A percentile compares a stretch with the other conserved stretches of the same genome.
These are phyloP conservation scores for Philereme transversata DNA, from an alignment of 2,888 invertebrate species.

Conservation along the genomic window DNA sequence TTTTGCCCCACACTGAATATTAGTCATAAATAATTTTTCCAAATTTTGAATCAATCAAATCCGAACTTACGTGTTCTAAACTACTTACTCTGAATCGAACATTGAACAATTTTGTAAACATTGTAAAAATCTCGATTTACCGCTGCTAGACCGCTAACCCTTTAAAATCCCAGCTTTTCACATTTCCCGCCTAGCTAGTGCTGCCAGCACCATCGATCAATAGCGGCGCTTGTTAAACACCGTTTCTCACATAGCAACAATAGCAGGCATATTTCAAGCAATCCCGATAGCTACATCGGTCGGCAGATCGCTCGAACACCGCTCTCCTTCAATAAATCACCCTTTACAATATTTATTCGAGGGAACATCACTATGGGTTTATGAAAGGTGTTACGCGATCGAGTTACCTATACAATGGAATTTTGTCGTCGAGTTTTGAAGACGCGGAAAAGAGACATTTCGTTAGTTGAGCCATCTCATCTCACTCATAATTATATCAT, in stretches of 20 bases:
- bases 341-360: constrained; percentile 82
- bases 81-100: too few relatives aligned
- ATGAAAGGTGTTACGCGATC: constrained; percentile 46
- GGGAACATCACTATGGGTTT: constrained; percentile 62
- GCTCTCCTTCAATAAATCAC: constrained; percentile 78
- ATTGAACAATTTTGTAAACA: too few relatives aligned
- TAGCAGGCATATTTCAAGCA: constrained; percentile 82
- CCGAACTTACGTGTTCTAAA: too few relatives aligned
- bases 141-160: too few relatives aligned
- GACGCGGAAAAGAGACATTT: too few relatives aligned
- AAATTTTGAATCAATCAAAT: too few relatives aligned
- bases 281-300: constrained; percentile 78
- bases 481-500: too few relatives aligned
- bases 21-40: too few relatives aligned
- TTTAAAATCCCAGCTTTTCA: constrained; percentile 50
- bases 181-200: constrained; percentile 70
- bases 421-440: constrained; percentile 8
- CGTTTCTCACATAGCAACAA: constrained; percentile 82
- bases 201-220: constrained; percentile 72
- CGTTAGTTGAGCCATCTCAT: too few relatives aligned
- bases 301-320: constrained; percentile 69
- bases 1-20: too few relatives aligned
- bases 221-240: constrained; percentile 78
- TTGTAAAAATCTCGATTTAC: too few relatives aligned
- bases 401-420: constrained; percentile 39